Evolutionary conservation across 2,113 vertebrate species (phyloP), one percentile per base, ranked within the genome.

Genomic region (Psittacara wagleri): DNA sequence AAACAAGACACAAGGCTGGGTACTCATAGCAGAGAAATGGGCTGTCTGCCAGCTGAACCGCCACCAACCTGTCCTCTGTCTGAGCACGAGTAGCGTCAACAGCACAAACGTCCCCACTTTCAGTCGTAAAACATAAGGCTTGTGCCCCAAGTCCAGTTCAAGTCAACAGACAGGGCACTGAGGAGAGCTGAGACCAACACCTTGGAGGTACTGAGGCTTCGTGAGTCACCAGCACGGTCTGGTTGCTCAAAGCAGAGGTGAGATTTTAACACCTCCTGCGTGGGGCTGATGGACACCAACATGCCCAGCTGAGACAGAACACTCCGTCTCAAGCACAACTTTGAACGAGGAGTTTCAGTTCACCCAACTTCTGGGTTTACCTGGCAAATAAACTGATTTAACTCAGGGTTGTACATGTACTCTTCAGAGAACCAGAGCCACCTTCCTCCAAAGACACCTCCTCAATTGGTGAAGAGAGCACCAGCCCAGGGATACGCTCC

Each of bases 161-260:
- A 85, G 35, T 28, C 57, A 54, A 61, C 6, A 37, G 70, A 67
- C 9, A 7, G 15, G 57, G 63, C 0, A 1, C 6, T 76, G 19
- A 48, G 39, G 23, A 59, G 48, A 55, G 59, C 17, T 1, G 17
- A 81, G 75, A 46, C 29, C n/a, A 37, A 22, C 10, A 13, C 10
- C 17, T 19, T 41, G 6, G 39, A 31, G 59, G 52, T 5, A 62
- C 31, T 0, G 1, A 9, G 46, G 51, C 52, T 55, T 37, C 1
- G 0, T 7, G 75, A 64, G 67, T 10, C 52, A 33, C 64, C 3
- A 3, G 46, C 46, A 35, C 13, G 0, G 2, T 31, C 28, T 44
- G 25, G 43, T 44, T 4, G 3, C 54, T 69, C 80, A 35, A 39
- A 67, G 51, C 44, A 59, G 57, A 31, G 51, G 37, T 1, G 2